Conservation (phyloP, 2,113 vertebrate genomes). For the Ciconia stormi region DNA sequence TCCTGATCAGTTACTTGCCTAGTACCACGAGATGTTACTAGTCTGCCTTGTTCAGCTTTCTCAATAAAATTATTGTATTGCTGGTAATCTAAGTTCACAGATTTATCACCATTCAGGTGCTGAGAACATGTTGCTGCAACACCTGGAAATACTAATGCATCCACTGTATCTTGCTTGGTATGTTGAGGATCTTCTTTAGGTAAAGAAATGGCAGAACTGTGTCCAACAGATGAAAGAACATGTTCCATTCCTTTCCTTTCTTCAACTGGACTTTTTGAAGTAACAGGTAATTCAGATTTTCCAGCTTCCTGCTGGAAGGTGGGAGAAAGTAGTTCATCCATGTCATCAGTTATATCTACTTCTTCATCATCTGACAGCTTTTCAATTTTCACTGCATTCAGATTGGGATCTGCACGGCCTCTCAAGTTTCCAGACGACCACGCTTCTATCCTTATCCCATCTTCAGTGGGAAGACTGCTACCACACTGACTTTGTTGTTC, state of each 20-base stretch:
- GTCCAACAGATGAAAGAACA: not conserved
- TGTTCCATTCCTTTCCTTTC: not conserved
- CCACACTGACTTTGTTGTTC: constrained; percentile 48
- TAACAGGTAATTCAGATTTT: constrained; percentile 2
- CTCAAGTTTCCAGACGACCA: constrained; percentile 41
- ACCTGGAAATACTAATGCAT: constrained; percentile 19
- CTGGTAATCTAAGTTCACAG: not conserved
- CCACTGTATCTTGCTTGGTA: not conserved
- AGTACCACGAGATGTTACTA: not conserved
- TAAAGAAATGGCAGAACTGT: not conserved
- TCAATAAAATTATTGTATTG: constrained; percentile 3
- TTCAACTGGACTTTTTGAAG: not conserved
- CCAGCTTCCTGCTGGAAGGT: constrained; percentile 6
- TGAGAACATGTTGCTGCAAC: constrained; percentile 20
- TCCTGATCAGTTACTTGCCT: not conserved
- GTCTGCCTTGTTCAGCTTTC: not conserved
- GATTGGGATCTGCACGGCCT: constrained; percentile 72
- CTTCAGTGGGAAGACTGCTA: constrained; percentile 16
- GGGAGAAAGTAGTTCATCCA: constrained; percentile 58
- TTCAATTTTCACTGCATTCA: constrained; percentile 90
- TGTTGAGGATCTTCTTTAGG: constrained; percentile 2
- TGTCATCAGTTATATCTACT: constrained; percentile 93
- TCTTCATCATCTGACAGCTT: constrained; percentile 93
- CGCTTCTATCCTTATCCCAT: not conserved
- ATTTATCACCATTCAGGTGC: constrained; percentile 4